A percentile compares a stretch with the other conserved stretches of the same genome.
phyloP scores from a whole-genome alignment of 2,797 vertebrate genomes.

The Halcyon badia region DNA sequence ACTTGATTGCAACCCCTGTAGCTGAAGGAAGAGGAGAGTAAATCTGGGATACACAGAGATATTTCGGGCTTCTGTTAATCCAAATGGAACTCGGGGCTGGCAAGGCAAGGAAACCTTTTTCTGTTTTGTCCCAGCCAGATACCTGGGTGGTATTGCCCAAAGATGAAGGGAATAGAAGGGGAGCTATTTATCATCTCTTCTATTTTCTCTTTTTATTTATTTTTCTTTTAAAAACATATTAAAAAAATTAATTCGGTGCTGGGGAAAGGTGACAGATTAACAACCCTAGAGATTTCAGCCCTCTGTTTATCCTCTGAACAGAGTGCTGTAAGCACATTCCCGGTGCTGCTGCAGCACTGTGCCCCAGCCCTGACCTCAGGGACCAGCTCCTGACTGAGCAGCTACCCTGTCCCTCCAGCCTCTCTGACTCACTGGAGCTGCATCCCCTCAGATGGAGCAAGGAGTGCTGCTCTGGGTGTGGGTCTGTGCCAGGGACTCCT shows the following conservation, averaged over 20 bases:
- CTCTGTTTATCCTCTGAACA: conserved; percentile 52
- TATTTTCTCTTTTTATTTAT: conserved; percentile 66
- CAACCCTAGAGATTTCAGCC: conserved; percentile 39
- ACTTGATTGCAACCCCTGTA: background rate
- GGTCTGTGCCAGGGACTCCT: background rate
- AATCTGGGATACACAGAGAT: background rate
- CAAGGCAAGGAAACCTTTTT: background rate
- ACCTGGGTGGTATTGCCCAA: conserved; percentile 57
- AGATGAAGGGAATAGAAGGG: background rate
- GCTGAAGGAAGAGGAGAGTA: background rate
- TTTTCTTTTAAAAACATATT: conserved; percentile 61
- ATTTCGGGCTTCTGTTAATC: background rate
- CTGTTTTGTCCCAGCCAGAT: background rate
- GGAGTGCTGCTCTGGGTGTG: background rate
- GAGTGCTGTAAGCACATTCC: conserved; percentile 10
- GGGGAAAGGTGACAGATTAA: conserved; percentile 72
- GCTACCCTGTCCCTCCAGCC: background rate
- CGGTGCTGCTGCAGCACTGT: background rate
- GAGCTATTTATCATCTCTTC: conserved; percentile 54
- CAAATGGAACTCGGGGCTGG: background rate
- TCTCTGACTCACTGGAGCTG: background rate
- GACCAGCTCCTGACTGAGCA: background rate
- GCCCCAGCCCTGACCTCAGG: conserved; percentile 48
- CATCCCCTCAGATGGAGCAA: background rate
- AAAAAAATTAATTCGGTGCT: conserved; percentile 65